These are phyloP conservation scores for Poeciliopsis occidentalis DNA, from an alignment of 2,113 vertebrate species.

Conservation along the genomic window DNA sequence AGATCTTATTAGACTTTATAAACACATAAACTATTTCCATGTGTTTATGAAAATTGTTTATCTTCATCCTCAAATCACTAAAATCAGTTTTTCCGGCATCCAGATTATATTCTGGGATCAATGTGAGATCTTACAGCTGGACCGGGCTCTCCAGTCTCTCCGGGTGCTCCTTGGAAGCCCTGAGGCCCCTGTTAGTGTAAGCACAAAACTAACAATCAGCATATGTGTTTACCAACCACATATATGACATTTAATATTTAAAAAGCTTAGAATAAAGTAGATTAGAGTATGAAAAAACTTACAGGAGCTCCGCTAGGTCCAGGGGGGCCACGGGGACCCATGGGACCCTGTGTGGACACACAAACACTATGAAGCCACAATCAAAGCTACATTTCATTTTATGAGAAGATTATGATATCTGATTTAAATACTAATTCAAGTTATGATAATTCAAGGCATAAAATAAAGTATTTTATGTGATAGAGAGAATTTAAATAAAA, in stretches of 20 bases:
- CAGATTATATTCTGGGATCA: conserved; percentile 13
- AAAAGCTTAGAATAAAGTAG: background rate
- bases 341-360: conserved; percentile 85
- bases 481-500: background rate
- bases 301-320: conserved; percentile 90
- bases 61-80: background rate
- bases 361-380: background rate
- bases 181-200: conserved; percentile 86
- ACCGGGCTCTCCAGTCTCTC: conserved; percentile 92
- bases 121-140: conserved; percentile 84
- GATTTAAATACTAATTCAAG: background rate
- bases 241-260: background rate
- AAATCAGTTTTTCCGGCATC: background rate
- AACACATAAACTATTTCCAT: background rate
- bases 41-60: background rate
- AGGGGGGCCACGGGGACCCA: conserved; percentile 94
- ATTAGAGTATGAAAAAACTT: conserved; percentile 70
- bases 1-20: background rate
- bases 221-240: background rate
- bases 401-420: background rate
- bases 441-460: background rate
- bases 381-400: background rate
- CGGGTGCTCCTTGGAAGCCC: conserved; percentile 93
- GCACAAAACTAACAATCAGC: background rate
- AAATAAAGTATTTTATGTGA: background rate